Evolutionary conservation across 2,113 vertebrate species (phyloP), one percentile per base, ranked within the genome.

Genomic region (Notarius quadriscutis): DNA sequence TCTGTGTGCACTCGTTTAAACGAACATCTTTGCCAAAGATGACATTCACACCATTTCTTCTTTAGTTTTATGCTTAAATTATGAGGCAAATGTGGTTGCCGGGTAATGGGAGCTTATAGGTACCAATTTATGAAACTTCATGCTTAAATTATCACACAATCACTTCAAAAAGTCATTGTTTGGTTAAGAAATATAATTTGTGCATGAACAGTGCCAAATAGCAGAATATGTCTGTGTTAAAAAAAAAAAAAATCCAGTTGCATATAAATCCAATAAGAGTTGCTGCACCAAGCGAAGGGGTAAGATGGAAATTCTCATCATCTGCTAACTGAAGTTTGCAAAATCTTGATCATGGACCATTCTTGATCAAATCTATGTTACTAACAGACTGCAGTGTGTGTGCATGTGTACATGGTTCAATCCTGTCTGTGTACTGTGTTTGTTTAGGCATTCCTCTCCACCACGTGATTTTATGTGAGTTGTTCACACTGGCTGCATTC

Each of bases 361-460:
- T 53, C 74, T 53, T 51, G 5, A 80, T 57, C 53, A 80, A 80
- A 80, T 30, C n/a, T 55, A 10, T 4, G 53, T 34, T 80, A 10
- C 77, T 80, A 58, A 80, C 53, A 57, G 27, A 20, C 55, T 81
- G 18, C 27, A 41, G 20, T 41, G 62, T 57, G 55, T 63, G 30
- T 84, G 50, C 58, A 17, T 84, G 53, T 88, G 63, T n/a, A 51
- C 75, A 51, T 34, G 20, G 83, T 67, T 78, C 72, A 89, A 22
- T 84, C 51, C 84, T 8, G n/a, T 83, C 84, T 88, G 83, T 87
- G 86, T 87, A 82, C 65, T 82, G 41, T 87, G 87, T 90, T 90
- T 89, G 82, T 87, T 89, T 86, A 89, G 88, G 87, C 85, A 89
- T 88, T 90, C 86, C 89, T 86, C 83, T 91, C 67, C 81, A 85